These are phyloP conservation scores for Stigmatopora nigra DNA, from an alignment of 2,113 vertebrate species.

Conservation along the genomic window DNA sequence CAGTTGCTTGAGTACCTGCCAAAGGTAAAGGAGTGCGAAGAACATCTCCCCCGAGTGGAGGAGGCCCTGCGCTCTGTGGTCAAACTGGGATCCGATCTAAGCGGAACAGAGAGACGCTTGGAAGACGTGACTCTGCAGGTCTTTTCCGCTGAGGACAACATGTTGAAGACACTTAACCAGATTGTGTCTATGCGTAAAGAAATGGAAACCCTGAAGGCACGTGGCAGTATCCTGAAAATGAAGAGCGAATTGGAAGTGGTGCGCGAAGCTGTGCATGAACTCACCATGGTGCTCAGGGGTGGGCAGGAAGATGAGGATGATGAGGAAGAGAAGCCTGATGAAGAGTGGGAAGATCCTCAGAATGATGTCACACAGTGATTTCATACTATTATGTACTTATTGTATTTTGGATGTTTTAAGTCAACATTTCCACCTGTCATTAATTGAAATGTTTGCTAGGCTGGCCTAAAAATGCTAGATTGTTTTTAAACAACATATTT, in stretches of 20 bases:
- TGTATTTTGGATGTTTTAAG: not conserved
- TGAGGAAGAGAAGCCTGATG: constrained; percentile 40
- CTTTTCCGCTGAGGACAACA: constrained; percentile 74
- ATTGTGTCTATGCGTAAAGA: constrained; percentile 69
- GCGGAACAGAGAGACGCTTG: constrained; percentile 71
- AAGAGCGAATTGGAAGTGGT: constrained; percentile 64
- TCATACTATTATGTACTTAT: not conserved
- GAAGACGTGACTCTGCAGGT: constrained; percentile 78
- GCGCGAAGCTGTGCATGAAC: constrained; percentile 61
- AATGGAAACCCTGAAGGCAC: constrained; percentile 73
- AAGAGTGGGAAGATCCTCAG: constrained; percentile 24
- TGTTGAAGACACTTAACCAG: constrained; percentile 75
- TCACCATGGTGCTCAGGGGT: constrained; percentile 54
- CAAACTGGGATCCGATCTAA: constrained; percentile 73
- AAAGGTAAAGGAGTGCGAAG: constrained; percentile 73
- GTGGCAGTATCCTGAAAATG: constrained; percentile 67
- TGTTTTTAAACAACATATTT: not conserved
- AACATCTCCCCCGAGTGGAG: constrained; percentile 78
- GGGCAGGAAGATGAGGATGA: constrained; percentile 12
- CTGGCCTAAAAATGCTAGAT: not conserved
- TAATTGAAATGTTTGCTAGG: not conserved
- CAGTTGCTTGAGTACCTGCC: constrained; percentile 72
- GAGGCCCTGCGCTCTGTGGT: constrained; percentile 79
- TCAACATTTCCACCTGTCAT: not conserved
- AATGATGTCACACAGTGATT: constrained; percentile 36